Evolutionary conservation across 1,140 invertebrate genomes (phyloP).

Genomic region (Megalonaias nervosa): DNA sequence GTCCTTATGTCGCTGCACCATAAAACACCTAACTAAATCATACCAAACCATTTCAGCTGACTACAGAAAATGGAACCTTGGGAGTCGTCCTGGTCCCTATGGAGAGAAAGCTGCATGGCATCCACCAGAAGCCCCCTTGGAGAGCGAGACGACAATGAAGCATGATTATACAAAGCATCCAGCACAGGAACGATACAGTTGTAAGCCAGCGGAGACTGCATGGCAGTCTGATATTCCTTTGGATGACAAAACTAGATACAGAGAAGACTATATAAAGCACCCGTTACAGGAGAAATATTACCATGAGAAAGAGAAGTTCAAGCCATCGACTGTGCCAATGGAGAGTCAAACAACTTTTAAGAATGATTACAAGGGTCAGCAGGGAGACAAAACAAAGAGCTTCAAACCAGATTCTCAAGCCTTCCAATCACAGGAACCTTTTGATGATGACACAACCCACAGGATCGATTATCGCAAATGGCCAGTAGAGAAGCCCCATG

Average conservation of each 20-base stretch:
- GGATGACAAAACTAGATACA: slow-evolving; percentile 67
- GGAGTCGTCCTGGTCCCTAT: slow-evolving; percentile 44
- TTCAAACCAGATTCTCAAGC: slow-evolving; percentile 60
- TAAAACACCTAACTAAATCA: too few relatives aligned
- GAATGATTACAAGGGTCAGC: slow-evolving; percentile 65
- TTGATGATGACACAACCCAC: slow-evolving; percentile 46
- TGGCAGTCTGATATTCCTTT: slow-evolving; percentile 66
- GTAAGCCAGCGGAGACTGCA: slow-evolving; percentile 61
- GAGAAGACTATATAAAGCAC: slow-evolving; percentile 67
- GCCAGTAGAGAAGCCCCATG: slow-evolving; percentile 53
- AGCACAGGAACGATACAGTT: slow-evolving; percentile 49
- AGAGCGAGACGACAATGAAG: slow-evolving; percentile 66
- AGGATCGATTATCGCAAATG: slow-evolving; percentile 69
- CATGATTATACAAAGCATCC: slow-evolving; percentile 64
- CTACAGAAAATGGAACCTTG: slow-evolving; percentile 68
- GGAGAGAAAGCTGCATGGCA: slow-evolving; percentile 51
- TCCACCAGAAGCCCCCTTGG: slow-evolving; percentile 62
- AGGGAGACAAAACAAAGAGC: slow-evolving; percentile 49
- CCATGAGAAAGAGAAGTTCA: slow-evolving; percentile 58
- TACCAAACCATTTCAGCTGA: slow-evolving; percentile 57
- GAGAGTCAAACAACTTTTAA: slow-evolving; percentile 68
- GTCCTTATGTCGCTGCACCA: too few relatives aligned
- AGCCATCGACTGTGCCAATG: slow-evolving; percentile 53
- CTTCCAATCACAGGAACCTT: slow-evolving; percentile 60
- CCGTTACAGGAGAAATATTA: slow-evolving; percentile 52